Evolutionary conservation across 2,797 vertebrate genomes (phyloP).

Genomic region (Avahi laniger): DNA sequence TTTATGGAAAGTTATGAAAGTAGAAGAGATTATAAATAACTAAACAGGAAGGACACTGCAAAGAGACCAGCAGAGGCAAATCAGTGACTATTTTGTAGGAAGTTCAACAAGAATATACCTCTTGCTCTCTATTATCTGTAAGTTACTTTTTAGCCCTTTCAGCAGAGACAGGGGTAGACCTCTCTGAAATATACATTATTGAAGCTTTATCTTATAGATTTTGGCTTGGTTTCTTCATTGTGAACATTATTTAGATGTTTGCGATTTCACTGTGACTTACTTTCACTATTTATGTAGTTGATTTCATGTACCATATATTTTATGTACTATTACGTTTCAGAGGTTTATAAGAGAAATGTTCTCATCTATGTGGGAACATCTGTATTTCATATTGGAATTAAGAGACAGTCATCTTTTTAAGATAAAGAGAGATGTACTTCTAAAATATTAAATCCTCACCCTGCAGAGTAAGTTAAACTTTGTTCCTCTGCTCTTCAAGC

Average conservation of each 20-base stretch:
- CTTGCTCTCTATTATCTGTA: not conserved
- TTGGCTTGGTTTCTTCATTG: not conserved
- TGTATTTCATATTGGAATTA: not conserved
- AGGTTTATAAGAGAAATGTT: not conserved
- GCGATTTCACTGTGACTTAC: not conserved
- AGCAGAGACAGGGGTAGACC: not conserved
- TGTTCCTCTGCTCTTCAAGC: not conserved
- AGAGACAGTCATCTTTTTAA: not conserved
- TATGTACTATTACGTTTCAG: not conserved
- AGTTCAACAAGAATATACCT: not conserved
- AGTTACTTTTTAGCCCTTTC: not conserved
- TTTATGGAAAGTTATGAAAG: not conserved
- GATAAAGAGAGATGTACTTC: not conserved
- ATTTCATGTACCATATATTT: not conserved
- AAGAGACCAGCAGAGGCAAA: not conserved
- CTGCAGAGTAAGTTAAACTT: not conserved
- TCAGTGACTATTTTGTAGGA: not conserved
- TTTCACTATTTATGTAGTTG: not conserved
- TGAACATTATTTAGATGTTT: not conserved
- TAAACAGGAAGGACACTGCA: not conserved
- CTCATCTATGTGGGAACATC: not conserved
- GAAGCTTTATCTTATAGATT: not conserved
- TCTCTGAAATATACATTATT: not conserved
- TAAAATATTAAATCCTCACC: not conserved
- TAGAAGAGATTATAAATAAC: not conserved